Percentiles rank a stretch among this genome's conserved stretches.
These are phyloP conservation scores for Noctuana brunneofusca DNA, from an alignment of 2,888 invertebrate species.

Conservation along the genomic window DNA sequence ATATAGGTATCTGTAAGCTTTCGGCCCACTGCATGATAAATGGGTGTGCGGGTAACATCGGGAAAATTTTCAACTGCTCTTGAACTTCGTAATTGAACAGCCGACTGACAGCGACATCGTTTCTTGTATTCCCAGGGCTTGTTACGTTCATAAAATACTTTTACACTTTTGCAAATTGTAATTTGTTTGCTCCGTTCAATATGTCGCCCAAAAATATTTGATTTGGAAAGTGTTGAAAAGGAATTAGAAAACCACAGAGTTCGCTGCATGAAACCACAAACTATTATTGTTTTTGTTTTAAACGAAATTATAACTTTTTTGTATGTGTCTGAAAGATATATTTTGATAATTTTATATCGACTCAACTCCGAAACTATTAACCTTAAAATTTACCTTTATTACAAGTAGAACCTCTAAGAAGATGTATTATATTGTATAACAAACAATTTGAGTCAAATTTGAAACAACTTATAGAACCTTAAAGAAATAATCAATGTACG, in stretches of 20 bases:
- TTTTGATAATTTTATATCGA: too few species aligned
- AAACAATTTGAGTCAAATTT: too few species aligned
- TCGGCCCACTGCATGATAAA: slow-evolving; percentile 31
- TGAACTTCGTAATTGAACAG: slow-evolving; percentile 59
- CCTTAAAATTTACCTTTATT: too few species aligned
- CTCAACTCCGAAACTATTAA: too few species aligned
- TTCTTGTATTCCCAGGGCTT: slow-evolving; percentile 41
- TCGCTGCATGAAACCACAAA: too few species aligned
- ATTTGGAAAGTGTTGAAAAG: slow-evolving; percentile 1
- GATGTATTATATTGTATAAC: too few species aligned
- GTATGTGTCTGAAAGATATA: too few species aligned
- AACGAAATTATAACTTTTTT: too few species aligned
- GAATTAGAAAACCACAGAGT: not conserved
- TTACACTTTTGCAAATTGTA: slow-evolving; percentile 40
- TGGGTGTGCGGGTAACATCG: slow-evolving; percentile 42
- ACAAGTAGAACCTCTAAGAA: too few species aligned
- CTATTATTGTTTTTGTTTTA: too few species aligned
- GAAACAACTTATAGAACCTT: too few species aligned
- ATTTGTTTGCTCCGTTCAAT: slow-evolving; percentile 43
- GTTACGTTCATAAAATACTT: slow-evolving; percentile 47
- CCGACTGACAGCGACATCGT: slow-evolving; percentile 51
- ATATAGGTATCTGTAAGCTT: not conserved
- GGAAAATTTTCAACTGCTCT: slow-evolving; percentile 51
- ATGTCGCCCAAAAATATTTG: slow-evolving; percentile 12
- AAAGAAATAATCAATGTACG: too few species aligned